Conservation (phyloP, 1,140 invertebrate genomes). For the Planococcus citri region DNA sequence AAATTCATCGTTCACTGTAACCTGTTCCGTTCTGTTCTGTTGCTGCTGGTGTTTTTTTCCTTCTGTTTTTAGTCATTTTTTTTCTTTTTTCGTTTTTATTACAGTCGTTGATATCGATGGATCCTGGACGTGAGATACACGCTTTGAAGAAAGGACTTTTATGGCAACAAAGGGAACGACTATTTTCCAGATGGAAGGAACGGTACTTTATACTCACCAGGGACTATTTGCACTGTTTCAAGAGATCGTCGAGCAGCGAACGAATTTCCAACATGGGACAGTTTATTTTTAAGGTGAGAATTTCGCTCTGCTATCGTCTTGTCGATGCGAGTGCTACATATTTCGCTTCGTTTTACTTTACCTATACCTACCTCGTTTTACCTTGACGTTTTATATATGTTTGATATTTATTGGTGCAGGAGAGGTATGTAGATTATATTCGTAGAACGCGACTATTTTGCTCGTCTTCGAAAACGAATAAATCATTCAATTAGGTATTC, state of each 20-base stretch:
- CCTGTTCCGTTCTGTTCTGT: too few relatives aligned
- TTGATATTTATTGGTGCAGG: too few relatives aligned
- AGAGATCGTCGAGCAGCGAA: constrained; percentile 45
- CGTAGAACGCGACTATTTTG: too few relatives aligned
- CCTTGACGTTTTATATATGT: too few relatives aligned
- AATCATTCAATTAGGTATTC: too few relatives aligned
- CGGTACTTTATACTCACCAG: constrained; percentile 52
- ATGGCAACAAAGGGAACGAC: constrained; percentile 50
- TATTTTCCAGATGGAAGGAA: constrained; percentile 57
- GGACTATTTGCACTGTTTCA: constrained; percentile 56
- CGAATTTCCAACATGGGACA: constrained; percentile 55
- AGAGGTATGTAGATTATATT: too few relatives aligned
- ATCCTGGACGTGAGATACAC: constrained; percentile 29
- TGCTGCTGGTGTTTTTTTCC: background rate
- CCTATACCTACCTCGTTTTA: too few relatives aligned
- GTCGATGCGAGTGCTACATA: too few relatives aligned
- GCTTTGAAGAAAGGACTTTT: constrained; percentile 50
- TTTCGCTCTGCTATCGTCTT: background rate
- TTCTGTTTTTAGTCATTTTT: background rate
- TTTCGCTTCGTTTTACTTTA: too few relatives aligned
- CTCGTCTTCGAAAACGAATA: too few relatives aligned
- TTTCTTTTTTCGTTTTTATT: constrained; percentile 23
- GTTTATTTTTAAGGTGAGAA: constrained; percentile 51
- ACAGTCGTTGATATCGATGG: constrained; percentile 29
- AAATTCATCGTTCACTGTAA: too few relatives aligned